phyloP scores from a whole-genome alignment of 2,113 vertebrate genomes.

The Pollimyrus isidori region DNA sequence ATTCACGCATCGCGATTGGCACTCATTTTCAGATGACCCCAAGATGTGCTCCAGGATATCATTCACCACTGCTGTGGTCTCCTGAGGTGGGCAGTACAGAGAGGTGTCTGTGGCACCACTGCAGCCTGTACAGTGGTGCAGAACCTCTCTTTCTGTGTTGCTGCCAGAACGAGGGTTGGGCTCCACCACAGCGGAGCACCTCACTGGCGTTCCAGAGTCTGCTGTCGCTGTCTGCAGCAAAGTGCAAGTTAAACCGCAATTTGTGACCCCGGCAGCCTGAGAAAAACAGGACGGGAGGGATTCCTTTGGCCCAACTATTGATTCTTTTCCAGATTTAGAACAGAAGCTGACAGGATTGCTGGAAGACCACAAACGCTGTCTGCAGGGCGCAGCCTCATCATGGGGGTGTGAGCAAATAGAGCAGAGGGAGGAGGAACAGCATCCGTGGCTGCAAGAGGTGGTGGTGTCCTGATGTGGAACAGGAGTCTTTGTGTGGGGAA shows the following conservation, averaged over 20 bases:
- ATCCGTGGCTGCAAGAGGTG: neutral
- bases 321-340: neutral
- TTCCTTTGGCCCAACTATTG: neutral
- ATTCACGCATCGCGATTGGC: constrained; percentile 5
- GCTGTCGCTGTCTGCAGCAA: neutral
- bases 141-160: neutral
- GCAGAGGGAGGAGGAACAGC: neutral
- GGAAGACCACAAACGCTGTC: neutral
- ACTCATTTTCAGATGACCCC: constrained; percentile 40
- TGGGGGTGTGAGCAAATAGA: neutral
- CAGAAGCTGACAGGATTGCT: neutral
- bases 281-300: neutral
- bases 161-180: neutral
- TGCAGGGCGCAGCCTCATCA: neutral
- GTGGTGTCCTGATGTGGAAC: neutral
- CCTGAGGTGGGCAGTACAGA: constrained; percentile 10
- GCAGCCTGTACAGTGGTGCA: neutral
- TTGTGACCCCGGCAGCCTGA: neutral
- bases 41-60: constrained; percentile 53
- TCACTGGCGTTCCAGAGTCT: neutral
- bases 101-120: neutral
- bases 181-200: neutral
- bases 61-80: constrained; percentile 35
- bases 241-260: neutral
- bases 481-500: no score